phyloP scores from a whole-genome alignment of 2,113 vertebrate species.

The Vireo altiloquus region DNA sequence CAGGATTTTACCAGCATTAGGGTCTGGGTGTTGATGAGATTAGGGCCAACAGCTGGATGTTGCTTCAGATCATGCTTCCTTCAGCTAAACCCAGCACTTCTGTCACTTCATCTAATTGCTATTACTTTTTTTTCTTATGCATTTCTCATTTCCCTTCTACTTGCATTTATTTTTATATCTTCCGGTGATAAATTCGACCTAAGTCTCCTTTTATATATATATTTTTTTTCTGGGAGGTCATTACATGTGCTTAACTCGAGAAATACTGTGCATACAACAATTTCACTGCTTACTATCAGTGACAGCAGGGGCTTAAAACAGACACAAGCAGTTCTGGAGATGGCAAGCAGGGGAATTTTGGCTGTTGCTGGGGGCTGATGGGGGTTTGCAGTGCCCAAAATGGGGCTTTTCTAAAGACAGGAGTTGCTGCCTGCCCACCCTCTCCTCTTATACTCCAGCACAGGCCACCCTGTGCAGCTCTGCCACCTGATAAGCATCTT shows the following conservation, averaged over 20 bases:
- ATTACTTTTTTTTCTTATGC: neutral
- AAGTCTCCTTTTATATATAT: neutral
- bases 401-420: neutral
- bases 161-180: neutral
- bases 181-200: neutral
- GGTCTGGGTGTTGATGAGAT: neutral
- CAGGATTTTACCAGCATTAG: neutral
- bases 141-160: neutral
- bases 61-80: neutral
- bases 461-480: rapidly evolving
- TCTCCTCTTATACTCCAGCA: rapidly evolving
- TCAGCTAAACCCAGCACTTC: neutral
- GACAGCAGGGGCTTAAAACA: neutral
- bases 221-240: neutral
- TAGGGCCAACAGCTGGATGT: neutral
- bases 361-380: neutral
- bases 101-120: neutral
- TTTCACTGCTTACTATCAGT: neutral
- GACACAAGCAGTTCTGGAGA: rapidly evolving
- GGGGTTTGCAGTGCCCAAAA: neutral
- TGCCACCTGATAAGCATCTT: neutral
- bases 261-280: neutral
- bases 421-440: neutral
- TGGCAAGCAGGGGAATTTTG: neutral
- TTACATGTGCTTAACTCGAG: neutral